These are phyloP conservation scores for Poeciliopsis retropinna DNA, from an alignment of 2,113 vertebrate genomes.

Conservation along the genomic window DNA sequence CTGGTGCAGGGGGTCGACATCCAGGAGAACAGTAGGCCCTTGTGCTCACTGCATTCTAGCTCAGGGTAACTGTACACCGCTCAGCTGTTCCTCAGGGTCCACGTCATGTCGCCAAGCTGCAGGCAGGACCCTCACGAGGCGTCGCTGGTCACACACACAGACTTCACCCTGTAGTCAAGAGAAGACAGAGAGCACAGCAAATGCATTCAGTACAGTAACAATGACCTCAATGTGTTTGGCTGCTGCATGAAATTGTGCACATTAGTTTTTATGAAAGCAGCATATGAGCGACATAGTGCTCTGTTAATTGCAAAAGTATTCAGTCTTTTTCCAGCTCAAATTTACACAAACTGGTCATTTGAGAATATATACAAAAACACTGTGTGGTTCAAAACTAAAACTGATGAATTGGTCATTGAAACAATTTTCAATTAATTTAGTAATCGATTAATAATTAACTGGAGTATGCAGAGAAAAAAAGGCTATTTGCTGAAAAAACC, in stretches of 20 bases:
- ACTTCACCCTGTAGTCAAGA: constrained; percentile 34
- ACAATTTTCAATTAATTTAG: no score
- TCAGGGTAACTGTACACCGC: constrained; percentile 70
- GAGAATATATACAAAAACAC: no score
- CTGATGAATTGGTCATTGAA: no score
- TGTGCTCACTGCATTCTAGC: constrained; percentile 63
- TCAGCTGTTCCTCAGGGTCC: constrained; percentile 70
- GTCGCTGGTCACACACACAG: constrained; percentile 31
- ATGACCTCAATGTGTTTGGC: not conserved
- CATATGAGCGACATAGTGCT: not conserved
- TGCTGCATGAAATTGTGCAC: not conserved
- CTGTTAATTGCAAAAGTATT: not conserved
- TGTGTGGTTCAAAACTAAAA: no score
- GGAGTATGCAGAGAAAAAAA: no score
- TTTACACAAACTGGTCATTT: not conserved
- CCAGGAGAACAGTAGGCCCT: constrained; percentile 60
- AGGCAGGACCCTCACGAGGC: constrained; percentile 20
- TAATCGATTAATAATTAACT: no score
- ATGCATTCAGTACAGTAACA: constrained; percentile 3
- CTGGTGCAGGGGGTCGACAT: constrained; percentile 14
- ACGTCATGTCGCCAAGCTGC: constrained; percentile 31
- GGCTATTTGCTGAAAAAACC: no score
- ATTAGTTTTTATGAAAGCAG: not conserved
- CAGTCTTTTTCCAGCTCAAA: not conserved
- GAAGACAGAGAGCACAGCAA: constrained; percentile 6